Base-by-base conservation (phyloP, 2,888 invertebrate species). In the Macaria notata region DNA sequence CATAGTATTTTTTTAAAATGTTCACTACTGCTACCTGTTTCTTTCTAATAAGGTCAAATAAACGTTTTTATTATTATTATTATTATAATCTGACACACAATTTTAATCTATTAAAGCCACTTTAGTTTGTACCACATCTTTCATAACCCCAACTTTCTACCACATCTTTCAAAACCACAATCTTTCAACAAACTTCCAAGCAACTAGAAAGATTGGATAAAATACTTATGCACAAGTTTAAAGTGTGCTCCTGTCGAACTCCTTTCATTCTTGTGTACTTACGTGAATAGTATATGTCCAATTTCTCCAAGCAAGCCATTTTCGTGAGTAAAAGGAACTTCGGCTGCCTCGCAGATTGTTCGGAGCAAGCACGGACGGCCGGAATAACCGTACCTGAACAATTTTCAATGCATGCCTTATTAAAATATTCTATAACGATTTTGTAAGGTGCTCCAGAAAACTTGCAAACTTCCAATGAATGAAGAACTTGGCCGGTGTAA, bases 281-380 rank as follows among this genome's bases (percentile, higher is more conserved):
- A 95, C 94, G 95, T 95, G 78, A 96, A 92, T 74, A 96, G 82
- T 68, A 96, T 94, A 85, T 96, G 95, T 64, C 95, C 88, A 73
- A 96, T 90, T 86, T 96, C 95, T 31, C 94, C 95, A 63, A 95
- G 92, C 71, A 96, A 88, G 4, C 96, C 95, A 70, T 94, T 94
- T 70, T 94, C 93, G 73, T 94, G 92, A 66, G 91, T 92, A 73
- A 96, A 93, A 50, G 95, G 94, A 61, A 93, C 88, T 69, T 94
- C 93, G 0, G 96, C 94, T 33, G 94, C 93, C 79, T 96, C 96
- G 76, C 96, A 96, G 76, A 96, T 95, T 65, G 94, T 93, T 69
- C 95, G 93, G 63, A 96, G 84, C 68, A 96, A 79, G 82, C 96
- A 96, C 41, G 93, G 93, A 64, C 94, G 93, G 4, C 95, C 95